These are phyloP conservation scores for Eupithecia tripunctaria DNA, from an alignment of 2,888 invertebrate species.

Conservation along the genomic window DNA sequence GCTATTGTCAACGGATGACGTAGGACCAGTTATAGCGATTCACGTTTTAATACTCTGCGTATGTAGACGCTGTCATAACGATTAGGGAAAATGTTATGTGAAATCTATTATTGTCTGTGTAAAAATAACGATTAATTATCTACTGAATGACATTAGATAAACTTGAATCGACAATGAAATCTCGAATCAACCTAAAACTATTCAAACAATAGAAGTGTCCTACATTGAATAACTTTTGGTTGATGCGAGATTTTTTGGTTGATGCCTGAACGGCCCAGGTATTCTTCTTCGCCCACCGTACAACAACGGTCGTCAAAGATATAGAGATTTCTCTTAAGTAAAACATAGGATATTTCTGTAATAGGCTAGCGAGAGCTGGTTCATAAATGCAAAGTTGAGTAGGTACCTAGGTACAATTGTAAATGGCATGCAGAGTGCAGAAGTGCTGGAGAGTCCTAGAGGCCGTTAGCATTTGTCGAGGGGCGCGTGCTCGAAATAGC, in stretches of 20 bases:
- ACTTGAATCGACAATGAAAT: no score
- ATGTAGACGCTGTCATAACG: background rate
- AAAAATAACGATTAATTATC: background rate
- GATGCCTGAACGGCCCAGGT: no score
- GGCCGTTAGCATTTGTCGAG: conserved; percentile 83
- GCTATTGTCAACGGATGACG: conserved; percentile 24
- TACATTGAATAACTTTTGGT: background rate
- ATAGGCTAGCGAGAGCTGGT: background rate
- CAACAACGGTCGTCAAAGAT: no score
- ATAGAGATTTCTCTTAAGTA: no score
- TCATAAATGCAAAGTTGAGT: conserved; percentile 28
- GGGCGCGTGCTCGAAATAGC: conserved; percentile 79
- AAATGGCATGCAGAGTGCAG: conserved; percentile 33
- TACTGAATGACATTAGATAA: no score
- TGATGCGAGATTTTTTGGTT: background rate
- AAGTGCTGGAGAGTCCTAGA: conserved; percentile 76
- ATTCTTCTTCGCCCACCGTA: no score
- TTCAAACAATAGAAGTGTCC: no score
- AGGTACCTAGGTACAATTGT: conserved; percentile 16
- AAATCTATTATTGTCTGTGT: background rate
- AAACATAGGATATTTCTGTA: background rate
- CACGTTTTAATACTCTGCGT: background rate
- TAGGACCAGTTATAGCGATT: background rate
- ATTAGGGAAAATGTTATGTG: background rate
- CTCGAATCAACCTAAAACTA: no score